Conservation (phyloP, 2,797 vertebrate genomes). For the Hapalemur alaotrensis region DNA sequence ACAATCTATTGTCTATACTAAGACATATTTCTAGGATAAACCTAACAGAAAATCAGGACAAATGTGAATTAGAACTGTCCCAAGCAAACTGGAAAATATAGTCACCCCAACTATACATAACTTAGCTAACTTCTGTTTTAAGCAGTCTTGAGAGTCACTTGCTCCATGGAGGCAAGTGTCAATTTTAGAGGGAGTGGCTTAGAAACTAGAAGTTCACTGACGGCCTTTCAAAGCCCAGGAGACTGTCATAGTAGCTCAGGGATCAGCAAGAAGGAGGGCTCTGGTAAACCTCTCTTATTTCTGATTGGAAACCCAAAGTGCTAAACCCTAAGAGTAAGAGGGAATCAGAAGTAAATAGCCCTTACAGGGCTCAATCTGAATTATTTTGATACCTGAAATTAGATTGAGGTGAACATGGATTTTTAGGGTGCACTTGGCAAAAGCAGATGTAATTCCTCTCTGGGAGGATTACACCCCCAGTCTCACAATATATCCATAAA, state of each 20-base stretch:
- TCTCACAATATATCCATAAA: background rate
- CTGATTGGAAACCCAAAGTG: background rate
- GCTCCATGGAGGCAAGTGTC: background rate
- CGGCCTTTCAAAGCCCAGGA: background rate
- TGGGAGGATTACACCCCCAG: background rate
- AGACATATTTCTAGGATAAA: slow-evolving; percentile 8
- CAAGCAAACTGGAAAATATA: background rate
- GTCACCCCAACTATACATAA: background rate
- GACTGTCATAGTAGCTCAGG: background rate
- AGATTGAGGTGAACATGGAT: background rate
- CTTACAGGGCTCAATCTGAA: background rate
- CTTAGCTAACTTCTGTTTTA: background rate
- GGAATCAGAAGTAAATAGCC: background rate
- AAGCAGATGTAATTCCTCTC: background rate
- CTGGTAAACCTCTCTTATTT: background rate
- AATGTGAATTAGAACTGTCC: background rate
- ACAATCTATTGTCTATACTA: background rate
- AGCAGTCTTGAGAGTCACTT: background rate
- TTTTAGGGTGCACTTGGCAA: background rate
- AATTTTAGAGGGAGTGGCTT: background rate
- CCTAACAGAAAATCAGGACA: background rate
- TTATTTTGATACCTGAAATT: background rate
- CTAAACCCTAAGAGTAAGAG: background rate
- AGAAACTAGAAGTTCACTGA: background rate
- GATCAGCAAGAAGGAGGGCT: background rate